Conservation (phyloP, 2,797 vertebrate species). For the Tenualosa ilisha region DNA sequence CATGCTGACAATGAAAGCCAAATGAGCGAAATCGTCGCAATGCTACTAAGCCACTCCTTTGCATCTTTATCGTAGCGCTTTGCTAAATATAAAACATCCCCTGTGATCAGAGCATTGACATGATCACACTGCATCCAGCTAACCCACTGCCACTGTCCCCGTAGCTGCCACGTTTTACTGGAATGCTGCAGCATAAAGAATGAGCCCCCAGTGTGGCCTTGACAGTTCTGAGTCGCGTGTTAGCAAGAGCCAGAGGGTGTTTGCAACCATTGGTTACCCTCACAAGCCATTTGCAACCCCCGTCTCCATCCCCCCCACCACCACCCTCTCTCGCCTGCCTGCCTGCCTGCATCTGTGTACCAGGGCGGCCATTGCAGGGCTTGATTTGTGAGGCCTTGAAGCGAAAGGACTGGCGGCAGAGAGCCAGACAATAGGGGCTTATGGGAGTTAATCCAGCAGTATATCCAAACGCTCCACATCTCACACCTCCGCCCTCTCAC, state of each 20-base stretch:
- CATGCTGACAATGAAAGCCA: neutral
- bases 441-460: conserved; percentile 1
- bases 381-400: conserved; percentile 21
- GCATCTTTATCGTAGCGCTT: neutral
- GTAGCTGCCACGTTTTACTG: neutral
- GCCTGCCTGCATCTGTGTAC: neutral
- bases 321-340: neutral
- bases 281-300: too few relatives aligned
- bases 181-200: conserved; percentile 37
- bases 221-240: neutral
- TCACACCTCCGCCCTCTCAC: neutral
- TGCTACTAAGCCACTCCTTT: neutral
- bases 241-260: neutral
- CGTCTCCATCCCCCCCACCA: too few relatives aligned
- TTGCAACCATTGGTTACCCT: neutral
- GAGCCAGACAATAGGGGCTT: neutral
- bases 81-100: neutral
- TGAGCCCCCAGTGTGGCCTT: conserved; percentile 12
- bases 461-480: neutral
- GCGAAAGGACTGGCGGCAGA: neutral
- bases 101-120: neutral
- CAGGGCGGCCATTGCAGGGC: neutral
- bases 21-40: neutral
- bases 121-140: neutral
- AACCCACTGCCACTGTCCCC: neutral